Evolutionary conservation across 2,888 invertebrate genomes (phyloP), one percentile per base, ranked within the genome.

Genomic region (Polietes domitor): DNA sequence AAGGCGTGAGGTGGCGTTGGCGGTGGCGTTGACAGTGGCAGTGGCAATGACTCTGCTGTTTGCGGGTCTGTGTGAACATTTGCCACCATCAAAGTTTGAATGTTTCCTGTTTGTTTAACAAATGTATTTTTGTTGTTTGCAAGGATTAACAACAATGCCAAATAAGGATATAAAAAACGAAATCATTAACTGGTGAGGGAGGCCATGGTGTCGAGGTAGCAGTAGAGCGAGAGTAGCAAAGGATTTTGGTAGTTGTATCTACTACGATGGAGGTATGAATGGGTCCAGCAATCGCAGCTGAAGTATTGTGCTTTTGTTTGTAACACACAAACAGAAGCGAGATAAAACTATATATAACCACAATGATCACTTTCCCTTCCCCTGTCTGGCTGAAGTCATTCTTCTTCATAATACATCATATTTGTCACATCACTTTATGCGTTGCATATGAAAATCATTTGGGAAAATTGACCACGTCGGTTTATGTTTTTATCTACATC

Each of bases 121-220:
- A 79, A 85, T 82, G 86, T 85, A 86, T 86, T 87, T 83, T 85
- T 70, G 82, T 86, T 86, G 87, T 87, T 87, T 86, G 86, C 86
- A 85, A 86, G 86, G 87, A 86, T 87, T 86, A 86, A 84, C 86
- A 87, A 82, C 73, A 84, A 63, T 63, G 63, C 32, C 28, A 17
- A 68, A 21, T 43, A 43, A 43, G 19, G 68, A 15, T 43, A 43
- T 68, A 43, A 24, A 65, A 68, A 68, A 43, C 24, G 24, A 76
- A 76, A 78, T 74, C 77, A 82, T 58, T 58, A 58, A 58, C 24
- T 26, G 58, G 15, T 24, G 15, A 26, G 15, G 26, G 24, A 58
- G 15, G 26, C 58, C 15, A 58, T 15, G 58, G 50, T n/a, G n/a
- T n/a, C n/a, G n/a, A n/a, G n/a, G n/a, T n/a, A n/a, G 12, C 24